Percentiles rank a stretch among this genome's conserved stretches.
Conservation (phyloP, 2,888 invertebrate species). For the Catocala sponsa region DNA sequence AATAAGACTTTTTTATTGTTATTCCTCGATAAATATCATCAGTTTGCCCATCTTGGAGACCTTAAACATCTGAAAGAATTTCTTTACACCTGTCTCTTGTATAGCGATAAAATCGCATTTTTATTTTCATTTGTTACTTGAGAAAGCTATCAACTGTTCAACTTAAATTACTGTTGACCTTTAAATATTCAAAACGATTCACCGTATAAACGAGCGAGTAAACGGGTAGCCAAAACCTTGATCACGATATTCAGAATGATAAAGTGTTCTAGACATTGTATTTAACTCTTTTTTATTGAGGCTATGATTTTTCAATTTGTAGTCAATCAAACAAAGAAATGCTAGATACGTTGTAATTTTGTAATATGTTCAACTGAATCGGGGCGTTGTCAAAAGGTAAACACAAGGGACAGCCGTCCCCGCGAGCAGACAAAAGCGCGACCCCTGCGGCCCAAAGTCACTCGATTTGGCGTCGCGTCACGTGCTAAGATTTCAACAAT, state of each 20-base stretch:
- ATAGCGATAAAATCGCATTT: constrained; percentile 46
- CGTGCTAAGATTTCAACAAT: constrained; percentile 57
- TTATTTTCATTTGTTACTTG: constrained; percentile 44
- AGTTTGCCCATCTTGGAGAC: constrained; percentile 50
- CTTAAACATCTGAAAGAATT: constrained; percentile 49
- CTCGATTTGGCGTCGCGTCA: constrained; percentile 55
- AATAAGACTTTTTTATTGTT: constrained; percentile 46
- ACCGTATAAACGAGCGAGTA: constrained; percentile 13
- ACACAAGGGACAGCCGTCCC: constrained; percentile 65
- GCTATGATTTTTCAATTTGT: constrained; percentile 15
- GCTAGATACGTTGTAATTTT: constrained; percentile 49
- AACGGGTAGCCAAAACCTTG: constrained; percentile 8
- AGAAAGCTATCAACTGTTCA: constrained; percentile 44
- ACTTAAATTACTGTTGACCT: constrained; percentile 46
- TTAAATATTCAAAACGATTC: constrained; percentile 32
- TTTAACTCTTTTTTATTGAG: neutral
- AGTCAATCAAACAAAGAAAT: constrained; percentile 22
- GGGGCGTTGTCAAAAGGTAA: constrained; percentile 69
- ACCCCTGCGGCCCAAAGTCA: constrained; percentile 61
- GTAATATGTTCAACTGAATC: constrained; percentile 58
- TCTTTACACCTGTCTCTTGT: constrained; percentile 52
- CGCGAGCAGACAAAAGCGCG: constrained; percentile 66
- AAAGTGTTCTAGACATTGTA: neutral
- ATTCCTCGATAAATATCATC: constrained; percentile 49
- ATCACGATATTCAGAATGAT: neutral